Evolutionary conservation across 1,140 invertebrate species (phyloP), one percentile per base, ranked within the genome.

Genomic region (Trichonephila inaurata): DNA sequence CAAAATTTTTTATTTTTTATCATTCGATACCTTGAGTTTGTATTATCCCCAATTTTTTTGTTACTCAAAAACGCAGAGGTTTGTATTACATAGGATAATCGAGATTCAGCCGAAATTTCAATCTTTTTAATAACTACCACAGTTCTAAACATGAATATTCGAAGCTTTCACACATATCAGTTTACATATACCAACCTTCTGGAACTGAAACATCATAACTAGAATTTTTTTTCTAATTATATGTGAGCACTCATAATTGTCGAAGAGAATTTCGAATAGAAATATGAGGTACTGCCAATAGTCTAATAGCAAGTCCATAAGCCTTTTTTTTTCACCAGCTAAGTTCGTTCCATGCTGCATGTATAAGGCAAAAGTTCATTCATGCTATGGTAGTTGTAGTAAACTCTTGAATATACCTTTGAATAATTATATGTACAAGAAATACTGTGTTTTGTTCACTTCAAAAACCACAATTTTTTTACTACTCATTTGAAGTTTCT

Each of bases 301-400:
- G 28, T 21, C 28, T 77, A 77, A 77, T 33, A 77, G 33, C 5
- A 77, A 33, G 72, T 77, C 28, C 28, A 77, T 33, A 77, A 77
- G 72, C 72, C 72, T 77, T 77, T 40, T n/a, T 18, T 77, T 40
- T 40, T 24, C 33, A 18, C 16, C 72, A 77, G 72, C 72, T 40
- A 28, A 28, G 18, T 58, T 28, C n/a, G 58, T 83, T 83, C 82
- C 44, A 21, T 58, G 16, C 19, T 58, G 51, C 82, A 44, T 51
- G 40, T 18, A 83, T 83, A 83, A 83, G 82, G 82, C 82, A 83
- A 58, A 58, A 60, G 82, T 83, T 83, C n/a, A 83, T 83, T 58
- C 51, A 83, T 3, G 28, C 16, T 24, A 51, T 83, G 51, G 72
- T 77, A 19, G 33, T 40, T 77, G 28, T 77, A 40, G 33, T 77